These are phyloP conservation scores for Atta colombica DNA, from an alignment of 1,140 invertebrate species.

Conservation along the genomic window DNA sequence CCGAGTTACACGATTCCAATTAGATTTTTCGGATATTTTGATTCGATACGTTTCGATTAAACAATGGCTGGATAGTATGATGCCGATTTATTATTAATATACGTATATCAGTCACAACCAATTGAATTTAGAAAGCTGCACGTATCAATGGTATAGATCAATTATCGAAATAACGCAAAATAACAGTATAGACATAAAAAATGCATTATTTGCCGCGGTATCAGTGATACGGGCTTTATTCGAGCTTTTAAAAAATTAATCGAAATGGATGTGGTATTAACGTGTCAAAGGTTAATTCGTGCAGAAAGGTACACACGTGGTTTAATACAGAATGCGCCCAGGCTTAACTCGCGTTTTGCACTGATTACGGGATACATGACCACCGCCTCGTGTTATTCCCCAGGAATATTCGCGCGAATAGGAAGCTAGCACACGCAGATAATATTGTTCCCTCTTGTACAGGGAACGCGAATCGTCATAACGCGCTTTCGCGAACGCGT, in stretches of 20 bases:
- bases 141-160: neutral
- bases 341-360: constrained; percentile 50
- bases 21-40: neutral
- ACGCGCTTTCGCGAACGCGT: constrained; percentile 8
- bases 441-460: constrained; percentile 28
- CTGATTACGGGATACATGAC: constrained; percentile 39
- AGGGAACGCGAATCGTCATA: constrained; percentile 9
- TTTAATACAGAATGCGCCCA: constrained; percentile 42
- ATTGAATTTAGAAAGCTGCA: neutral
- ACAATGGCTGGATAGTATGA: neutral
- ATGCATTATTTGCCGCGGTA: neutral
- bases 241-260: constrained; percentile 37
- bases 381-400: constrained; percentile 37
- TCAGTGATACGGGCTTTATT: neutral
- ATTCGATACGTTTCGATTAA: neutral
- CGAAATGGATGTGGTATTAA: constrained; percentile 26
- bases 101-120: neutral
- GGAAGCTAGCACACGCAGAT: constrained; percentile 5
- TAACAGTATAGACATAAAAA: neutral
- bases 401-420: constrained; percentile 33
- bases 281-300: constrained; percentile 43
- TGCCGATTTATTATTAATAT: neutral
- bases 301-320: neutral
- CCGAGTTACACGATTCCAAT: neutral
- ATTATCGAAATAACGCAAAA: neutral